Evolutionary conservation across 2,113 vertebrate species (phyloP), one percentile per base, ranked within the genome.

Genomic region (Macheiramphus alcinus): DNA sequence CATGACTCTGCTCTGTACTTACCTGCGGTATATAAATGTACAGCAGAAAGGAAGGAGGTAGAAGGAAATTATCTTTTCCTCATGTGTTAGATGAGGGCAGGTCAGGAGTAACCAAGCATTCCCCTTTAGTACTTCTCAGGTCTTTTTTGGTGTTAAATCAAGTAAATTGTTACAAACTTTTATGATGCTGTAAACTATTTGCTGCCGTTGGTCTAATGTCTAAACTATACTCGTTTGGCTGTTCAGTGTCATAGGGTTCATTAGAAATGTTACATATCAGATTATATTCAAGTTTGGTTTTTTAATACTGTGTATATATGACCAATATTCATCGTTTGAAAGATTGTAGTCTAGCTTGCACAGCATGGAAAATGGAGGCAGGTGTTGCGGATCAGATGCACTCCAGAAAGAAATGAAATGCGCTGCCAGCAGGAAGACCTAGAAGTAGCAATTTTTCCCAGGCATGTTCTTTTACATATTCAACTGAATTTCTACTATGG

Each of bases 391-490:
- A 95, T 95, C 93, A 94, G 86, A 95, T 85, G 58, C 84, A 88
- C 75, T 97, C 66, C 80, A 90, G 76, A 81, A 95, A 95, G 87
- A 94, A 80, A 71, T 17, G 31, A 68, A 95, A 73, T 11, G 21
- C 19, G 3, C 43, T 97, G 91, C 91, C 91, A 95, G 81, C 80
- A 96, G 53, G 71, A 91, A 95, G 94, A 95, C 91, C 95, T 96
- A 93, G 84, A 96, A 96, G 91, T 10, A 93, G 36, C 16, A 17
- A 23, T 93, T 91, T 8, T 58, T 42, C 73, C 45, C 81, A 89
- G 89, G 58, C 89, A 80, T 94, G 81, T 90, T 95, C 93, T 96
- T 94, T 96, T 93, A 72, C 91, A 95, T 91, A 93, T 94, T 97
- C 96, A 96, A 36, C 42, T 90, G 91, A 91, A 90, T 96, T 93